Evolutionary conservation across 2,888 invertebrate species (phyloP), one percentile per base, ranked within the genome.

Genomic region (Nudaria mundana): DNA sequence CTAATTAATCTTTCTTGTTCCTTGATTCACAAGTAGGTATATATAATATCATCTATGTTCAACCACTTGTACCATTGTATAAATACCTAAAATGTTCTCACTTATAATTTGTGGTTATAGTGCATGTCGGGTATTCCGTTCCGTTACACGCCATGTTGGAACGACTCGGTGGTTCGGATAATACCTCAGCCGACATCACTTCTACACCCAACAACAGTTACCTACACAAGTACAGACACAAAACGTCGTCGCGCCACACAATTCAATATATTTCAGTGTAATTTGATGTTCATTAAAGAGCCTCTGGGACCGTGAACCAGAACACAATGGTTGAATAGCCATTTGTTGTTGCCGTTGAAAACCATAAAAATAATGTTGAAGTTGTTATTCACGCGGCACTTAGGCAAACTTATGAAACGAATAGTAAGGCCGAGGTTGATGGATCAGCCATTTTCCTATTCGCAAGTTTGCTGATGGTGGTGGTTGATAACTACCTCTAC

Each of bases 261-360:
- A 87, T 88, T 87, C 88, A 86, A 88, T 88, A 87, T 85, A 84
- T 85, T 87, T 85, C 78, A 68, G 78, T 76, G 84, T 85, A 87
- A 88, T 87, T 88, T 87, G 85, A 82, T 81, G 88, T 87, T 87
- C 88, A 87, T 88, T 88, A 88, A 78, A 87, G 87, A 81, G 84
- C 78, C 81, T 78, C 81, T 81, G 85, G 76, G 84, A 87, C 87
- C 88, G 86, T 87, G 87, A 87, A 87, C 85, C 82, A 83, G 82
- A 85, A 85, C 80, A 88, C 86, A 88, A 88, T 87, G 87, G 86
- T 77, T 88, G 87, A 88, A 87, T 88, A 78, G 83, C 84, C 86
- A 86, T 86, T 87, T 86, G 81, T 82, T 76, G 83, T 68, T 70
- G 81, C 78, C 71, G 86, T 83, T 85, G 87, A 86, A 86, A 87